These are phyloP conservation scores for Syritta pipiens DNA, from an alignment of 2,888 invertebrate species.

Conservation along the genomic window DNA sequence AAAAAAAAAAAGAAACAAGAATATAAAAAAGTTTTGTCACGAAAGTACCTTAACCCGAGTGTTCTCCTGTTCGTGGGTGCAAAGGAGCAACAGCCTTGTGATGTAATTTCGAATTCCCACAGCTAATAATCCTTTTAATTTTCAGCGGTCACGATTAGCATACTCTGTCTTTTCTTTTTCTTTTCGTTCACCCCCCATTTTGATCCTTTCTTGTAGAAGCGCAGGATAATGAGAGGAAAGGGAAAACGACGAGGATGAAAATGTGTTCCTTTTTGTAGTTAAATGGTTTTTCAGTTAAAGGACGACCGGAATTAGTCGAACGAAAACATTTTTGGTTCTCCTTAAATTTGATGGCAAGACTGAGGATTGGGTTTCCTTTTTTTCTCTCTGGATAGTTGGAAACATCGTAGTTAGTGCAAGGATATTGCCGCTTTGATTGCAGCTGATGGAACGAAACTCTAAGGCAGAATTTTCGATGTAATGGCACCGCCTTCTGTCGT, in stretches of 20 bases:
- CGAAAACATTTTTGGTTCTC: slow-evolving; percentile 4
- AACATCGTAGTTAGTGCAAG: background rate
- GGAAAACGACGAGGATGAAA: slow-evolving; percentile 1
- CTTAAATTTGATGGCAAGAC: slow-evolving; percentile 24
- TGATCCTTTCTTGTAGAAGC: slow-evolving; percentile 37
- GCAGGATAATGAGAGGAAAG: slow-evolving; percentile 2
- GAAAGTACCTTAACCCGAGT: slow-evolving; percentile 10
- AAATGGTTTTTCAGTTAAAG: slow-evolving; percentile 19
- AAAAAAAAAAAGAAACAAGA: no score
- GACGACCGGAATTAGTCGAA: slow-evolving; percentile 9
- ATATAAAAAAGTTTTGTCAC: slow-evolving; percentile 26
- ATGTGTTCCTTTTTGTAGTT: slow-evolving; percentile 16
- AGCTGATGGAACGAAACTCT: slow-evolving; percentile 3
- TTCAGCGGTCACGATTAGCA: slow-evolving; percentile 53
- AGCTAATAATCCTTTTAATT: slow-evolving; percentile 55
- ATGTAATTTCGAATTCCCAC: slow-evolving; percentile 48
- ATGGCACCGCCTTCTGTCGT: no score
- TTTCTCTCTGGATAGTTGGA: background rate
- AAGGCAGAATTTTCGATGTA: no score
- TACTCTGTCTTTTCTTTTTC: slow-evolving; percentile 14
- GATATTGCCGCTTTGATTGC: slow-evolving; percentile 6
- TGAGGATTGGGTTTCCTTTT: no score
- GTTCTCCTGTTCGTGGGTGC: background rate
- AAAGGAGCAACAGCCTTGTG: slow-evolving; percentile 27
- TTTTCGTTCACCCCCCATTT: background rate